Base-by-base conservation (phyloP, 2,888 invertebrate genomes). In the Synergus gifuensis region DNA sequence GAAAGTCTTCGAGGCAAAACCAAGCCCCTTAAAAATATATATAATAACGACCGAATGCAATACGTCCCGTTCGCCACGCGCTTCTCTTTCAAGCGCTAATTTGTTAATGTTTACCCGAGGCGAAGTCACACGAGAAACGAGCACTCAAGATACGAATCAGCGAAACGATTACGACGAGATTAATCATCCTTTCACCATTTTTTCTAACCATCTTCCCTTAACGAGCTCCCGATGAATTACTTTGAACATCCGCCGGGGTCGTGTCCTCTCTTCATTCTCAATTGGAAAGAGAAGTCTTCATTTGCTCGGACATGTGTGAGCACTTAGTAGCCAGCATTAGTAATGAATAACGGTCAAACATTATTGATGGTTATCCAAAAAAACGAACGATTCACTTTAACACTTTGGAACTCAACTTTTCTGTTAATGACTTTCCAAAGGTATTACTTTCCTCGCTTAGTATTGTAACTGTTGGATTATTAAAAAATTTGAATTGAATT, bases 101-200 rank as follows among this genome's bases (percentile, higher is more conserved):
- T 54, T 54, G 73, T 73, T 73, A 54, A n/a, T 73, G 28, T 54
- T 73, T 54, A 54, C 73, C 73, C 36, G n/a, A 49, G 73, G 49
- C 36, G 11, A 54, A 73, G 54, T 73, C 67, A 46, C 46, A 67
- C 67, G 46, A 66, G 66, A 60, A 60, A 60, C 60, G 60, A 67
- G 44, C 67, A 67, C 44, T 67, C 67, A 44, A 67, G 44, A 44
- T 9, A 54, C 54, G n/a, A 73, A 73, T 73, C 54, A 73, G 36
- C 54, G 49, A 54, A 54, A 54, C 73, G 73, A 73, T 73, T 73
- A 73, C 54, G 54, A 54, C 16, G 36, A 73, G 36, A 73, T 73
- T 73, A 73, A 73, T 73, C 73, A 73, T 73, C 73, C 49, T 73
- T 73, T 73, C 73, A 36, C n/a, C 36, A 73, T 73, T 73, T 73